Evolutionary conservation across 2,113 vertebrate species (phyloP).

Genomic region (Syngnathus floridae): DNA sequence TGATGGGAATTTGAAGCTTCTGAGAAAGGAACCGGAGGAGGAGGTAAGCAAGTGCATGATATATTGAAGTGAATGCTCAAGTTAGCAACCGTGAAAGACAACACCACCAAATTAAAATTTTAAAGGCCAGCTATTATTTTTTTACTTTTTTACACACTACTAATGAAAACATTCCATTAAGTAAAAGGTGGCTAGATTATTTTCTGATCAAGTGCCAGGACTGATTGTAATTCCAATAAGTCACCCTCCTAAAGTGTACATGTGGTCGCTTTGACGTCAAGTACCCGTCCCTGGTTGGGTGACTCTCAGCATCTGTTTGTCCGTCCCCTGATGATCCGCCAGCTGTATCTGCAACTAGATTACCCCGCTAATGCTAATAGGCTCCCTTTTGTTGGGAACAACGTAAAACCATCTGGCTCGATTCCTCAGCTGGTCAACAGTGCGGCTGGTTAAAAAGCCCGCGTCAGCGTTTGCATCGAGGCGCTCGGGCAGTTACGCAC

Average conservation of each 20-base stretch:
- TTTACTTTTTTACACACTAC: conserved; percentile 6
- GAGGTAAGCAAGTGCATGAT: background rate
- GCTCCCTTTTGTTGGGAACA: conserved; percentile 38
- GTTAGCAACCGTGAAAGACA: background rate
- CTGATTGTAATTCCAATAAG: conserved; percentile 9
- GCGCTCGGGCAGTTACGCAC: background rate
- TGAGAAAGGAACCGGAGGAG: too few relatives aligned
- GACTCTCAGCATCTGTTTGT: conserved; percentile 56
- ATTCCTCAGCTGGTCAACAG: background rate
- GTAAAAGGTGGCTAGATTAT: conserved; percentile 35
- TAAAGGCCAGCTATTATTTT: background rate
- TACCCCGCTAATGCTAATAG: conserved; percentile 45
- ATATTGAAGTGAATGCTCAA: background rate
- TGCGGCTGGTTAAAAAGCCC: background rate
- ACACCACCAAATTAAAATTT: background rate
- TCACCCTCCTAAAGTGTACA: background rate
- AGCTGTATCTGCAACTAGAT: conserved; percentile 56
- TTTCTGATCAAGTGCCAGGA: conserved; percentile 32
- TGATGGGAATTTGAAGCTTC: too few relatives aligned
- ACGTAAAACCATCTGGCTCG: background rate
- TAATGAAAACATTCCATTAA: conserved; percentile 35
- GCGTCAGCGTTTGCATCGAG: background rate
- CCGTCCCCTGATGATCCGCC: conserved; percentile 60
- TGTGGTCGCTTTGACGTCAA: conserved; percentile 32
- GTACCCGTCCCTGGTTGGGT: conserved; percentile 47